These are phyloP conservation scores for Scaptodrosophila latifasciaeformis DNA, from an alignment of 2,888 invertebrate genomes.

Conservation along the genomic window DNA sequence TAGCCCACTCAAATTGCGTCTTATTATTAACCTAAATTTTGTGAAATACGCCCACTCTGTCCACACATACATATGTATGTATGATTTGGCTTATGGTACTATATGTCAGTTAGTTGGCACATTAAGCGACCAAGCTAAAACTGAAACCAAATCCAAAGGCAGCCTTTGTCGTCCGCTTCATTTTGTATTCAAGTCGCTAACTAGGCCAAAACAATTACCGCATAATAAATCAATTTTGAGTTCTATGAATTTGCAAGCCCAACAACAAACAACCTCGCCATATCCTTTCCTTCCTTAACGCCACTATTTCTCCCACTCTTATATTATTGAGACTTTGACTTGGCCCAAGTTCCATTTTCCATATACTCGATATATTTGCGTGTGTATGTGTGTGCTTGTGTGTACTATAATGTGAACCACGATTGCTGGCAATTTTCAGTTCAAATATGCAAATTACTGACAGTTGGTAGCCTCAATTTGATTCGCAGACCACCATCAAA, in stretches of 20 bases:
- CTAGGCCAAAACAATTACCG: conserved; percentile 71
- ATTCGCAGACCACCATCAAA: conserved; percentile 34
- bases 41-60: conserved; percentile 17
- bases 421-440: conserved; percentile 46
- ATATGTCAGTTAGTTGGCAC: conserved; percentile 23
- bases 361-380: too few species aligned
- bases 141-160: conserved; percentile 72
- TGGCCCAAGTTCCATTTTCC: too few species aligned
- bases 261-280: conserved; percentile 29
- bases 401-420: neutral
- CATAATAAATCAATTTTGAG: conserved; percentile 71
- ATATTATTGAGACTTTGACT: too few species aligned
- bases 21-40: conserved; percentile 50
- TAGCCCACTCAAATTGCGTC: conserved; percentile 32
- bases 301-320: neutral
- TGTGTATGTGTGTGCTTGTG: conserved; percentile 10
- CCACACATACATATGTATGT: neutral
- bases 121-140: conserved; percentile 61
- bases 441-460: conserved; percentile 63
- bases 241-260: conserved; percentile 54
- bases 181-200: conserved; percentile 52
- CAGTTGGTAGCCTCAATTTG: conserved; percentile 61
- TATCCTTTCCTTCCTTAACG: conserved; percentile 1
- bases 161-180: conserved; percentile 53
- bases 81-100: neutral